Evolutionary conservation across 2,113 vertebrate genomes (phyloP), one percentile per base, ranked within the genome.

Genomic region (Athene cunicularia): DNA sequence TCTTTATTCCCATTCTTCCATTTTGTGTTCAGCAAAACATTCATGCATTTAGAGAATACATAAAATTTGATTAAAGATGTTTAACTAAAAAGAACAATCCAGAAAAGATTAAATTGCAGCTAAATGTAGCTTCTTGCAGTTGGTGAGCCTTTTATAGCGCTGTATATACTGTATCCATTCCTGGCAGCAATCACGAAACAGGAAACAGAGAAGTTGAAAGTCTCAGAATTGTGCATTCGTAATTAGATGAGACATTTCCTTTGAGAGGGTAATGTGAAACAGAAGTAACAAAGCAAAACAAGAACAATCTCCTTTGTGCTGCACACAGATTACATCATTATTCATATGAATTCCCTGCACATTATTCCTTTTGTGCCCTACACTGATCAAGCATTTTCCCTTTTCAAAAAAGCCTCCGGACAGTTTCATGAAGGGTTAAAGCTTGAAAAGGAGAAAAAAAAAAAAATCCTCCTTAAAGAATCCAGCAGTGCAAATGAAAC

Each of bases 211-310:
- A 84, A 87, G 77, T 14, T 90, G 88, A 91, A 95, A 95, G 85
- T 70, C 93, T 93, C 86, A 58, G 74, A 93, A 94, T 7, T 27
- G 79, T 93, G 86, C 49, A 60, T 94, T 86, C 2, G 23, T 94
- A 96, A 97, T 91, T 49, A 70, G 88, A 97, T 86, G 92, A 95
- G 87, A 90, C 80, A 90, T 67, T 96, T 97, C 93, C 96, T 95
- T 82, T 32, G 64, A 37, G 68, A 80, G 73, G 37, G 41, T 83
- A 94, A 96, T 68, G 82, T 21, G 75, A 84, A 96, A 77, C 85
- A 94, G 90, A 86, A 95, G 86, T 58, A 95, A 96, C 80, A 89
- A 92, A 96, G 86, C 92, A 85, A 91, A 92, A 70, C 81, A 79
- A 74, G 75, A 95, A 95, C 73, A 87, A 86, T 86, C 93, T 89